Conservation (phyloP, 2,888 invertebrate species). For the Eucera pruinosa region DNA sequence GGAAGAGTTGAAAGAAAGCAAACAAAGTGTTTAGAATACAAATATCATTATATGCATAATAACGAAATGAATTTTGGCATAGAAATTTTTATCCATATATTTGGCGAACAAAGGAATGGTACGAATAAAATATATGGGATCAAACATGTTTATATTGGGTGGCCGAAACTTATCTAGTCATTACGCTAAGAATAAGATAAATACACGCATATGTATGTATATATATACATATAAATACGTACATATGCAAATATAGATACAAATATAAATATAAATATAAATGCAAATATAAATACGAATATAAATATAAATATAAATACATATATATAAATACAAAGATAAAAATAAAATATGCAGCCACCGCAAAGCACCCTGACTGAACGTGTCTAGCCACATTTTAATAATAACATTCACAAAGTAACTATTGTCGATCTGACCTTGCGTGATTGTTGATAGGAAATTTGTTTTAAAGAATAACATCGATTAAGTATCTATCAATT, state of each 20-base stretch:
- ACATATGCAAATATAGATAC: conserved; percentile 8
- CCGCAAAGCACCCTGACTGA: conserved; percentile 79
- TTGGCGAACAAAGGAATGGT: conserved; percentile 72
- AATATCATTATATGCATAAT: conserved; percentile 7
- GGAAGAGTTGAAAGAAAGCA: background rate
- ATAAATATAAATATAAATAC: conserved; percentile 35
- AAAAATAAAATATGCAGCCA: conserved; percentile 76
- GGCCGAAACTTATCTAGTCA: conserved; percentile 83
- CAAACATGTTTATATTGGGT: conserved; percentile 81
- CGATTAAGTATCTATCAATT: conserved; percentile 9
- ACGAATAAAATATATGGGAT: conserved; percentile 81
- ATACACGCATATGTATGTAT: conserved; percentile 61
- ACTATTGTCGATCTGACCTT: conserved; percentile 69
- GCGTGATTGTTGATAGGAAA: conserved; percentile 66
- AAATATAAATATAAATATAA: conserved; percentile 32
- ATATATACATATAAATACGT: conserved; percentile 23
- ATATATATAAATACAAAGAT: conserved; percentile 32
- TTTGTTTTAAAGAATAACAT: background rate
- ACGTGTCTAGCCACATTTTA: conserved; percentile 76
- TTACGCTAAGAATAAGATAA: conserved; percentile 78
- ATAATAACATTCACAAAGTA: conserved; percentile 67
- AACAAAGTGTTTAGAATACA: background rate
- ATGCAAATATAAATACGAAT: conserved; percentile 50
- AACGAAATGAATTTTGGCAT: conserved; percentile 77
- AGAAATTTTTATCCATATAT: conserved; percentile 77